Percentiles rank a stretch among this genome's conserved stretches.
Conservation (phyloP, 2,888 invertebrate species). For the Allolobophora icterica region DNA sequence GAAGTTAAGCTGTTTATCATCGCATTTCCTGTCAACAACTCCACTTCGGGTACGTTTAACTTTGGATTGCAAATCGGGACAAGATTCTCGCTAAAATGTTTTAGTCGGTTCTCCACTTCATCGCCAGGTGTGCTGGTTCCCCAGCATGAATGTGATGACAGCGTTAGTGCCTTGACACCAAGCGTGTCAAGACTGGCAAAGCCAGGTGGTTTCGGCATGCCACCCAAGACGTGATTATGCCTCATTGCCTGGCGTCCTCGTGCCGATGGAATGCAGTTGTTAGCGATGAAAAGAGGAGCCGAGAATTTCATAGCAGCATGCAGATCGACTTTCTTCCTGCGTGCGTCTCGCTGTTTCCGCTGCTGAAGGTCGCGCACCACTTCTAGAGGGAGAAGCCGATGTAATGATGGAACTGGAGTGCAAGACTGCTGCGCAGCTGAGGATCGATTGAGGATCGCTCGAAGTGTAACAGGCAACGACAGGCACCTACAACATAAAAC, state of each 20-base stretch:
- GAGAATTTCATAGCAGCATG: constrained; percentile 5
- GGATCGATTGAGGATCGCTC: constrained; percentile 10
- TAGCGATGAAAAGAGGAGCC: constrained; percentile 19
- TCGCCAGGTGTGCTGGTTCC: background rate
- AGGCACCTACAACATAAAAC: constrained; percentile 24
- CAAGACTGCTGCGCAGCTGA: background rate
- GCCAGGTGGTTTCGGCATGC: background rate
- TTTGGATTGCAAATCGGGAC: constrained; percentile 20
- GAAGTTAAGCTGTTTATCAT: background rate
- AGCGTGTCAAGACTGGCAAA: background rate
- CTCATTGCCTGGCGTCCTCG: constrained; percentile 23
- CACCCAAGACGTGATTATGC: constrained; percentile 18
- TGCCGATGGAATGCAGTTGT: constrained; percentile 25
- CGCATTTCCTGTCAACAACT: background rate
- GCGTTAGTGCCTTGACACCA: background rate
- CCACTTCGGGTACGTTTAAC: background rate
- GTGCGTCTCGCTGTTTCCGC: background rate
- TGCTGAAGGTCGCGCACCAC: background rate
- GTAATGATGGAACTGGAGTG: background rate
- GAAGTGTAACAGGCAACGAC: constrained; percentile 25
- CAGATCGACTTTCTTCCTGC: background rate
- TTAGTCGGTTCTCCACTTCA: background rate
- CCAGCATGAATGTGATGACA: constrained; percentile 24
- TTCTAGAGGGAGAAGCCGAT: background rate
- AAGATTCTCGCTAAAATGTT: constrained; percentile 11